Conservation (phyloP, 2,888 invertebrate genomes). For the Pachliopta kotzebuea region DNA sequence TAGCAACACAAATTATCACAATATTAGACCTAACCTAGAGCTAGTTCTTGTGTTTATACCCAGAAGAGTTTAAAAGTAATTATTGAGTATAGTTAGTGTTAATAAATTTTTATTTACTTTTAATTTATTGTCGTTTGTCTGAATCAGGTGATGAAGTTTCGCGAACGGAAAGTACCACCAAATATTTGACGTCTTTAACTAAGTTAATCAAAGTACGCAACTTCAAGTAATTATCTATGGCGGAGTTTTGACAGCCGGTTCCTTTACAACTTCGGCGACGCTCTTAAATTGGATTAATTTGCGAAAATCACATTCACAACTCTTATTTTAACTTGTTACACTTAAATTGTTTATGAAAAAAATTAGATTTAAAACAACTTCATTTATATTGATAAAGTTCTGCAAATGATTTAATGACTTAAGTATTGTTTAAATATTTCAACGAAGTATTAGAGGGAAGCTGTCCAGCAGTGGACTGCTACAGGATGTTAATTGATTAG, state of each 20-base stretch:
- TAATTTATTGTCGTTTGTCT: background rate
- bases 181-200: slow-evolving; percentile 19
- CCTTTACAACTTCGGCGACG: slow-evolving; percentile 13
- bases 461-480: too few species aligned
- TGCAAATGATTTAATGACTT: too few species aligned
- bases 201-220: slow-evolving; percentile 12
- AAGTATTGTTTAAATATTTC: too few species aligned
- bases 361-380: background rate
- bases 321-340: background rate
- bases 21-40: too few species aligned
- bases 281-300: slow-evolving; percentile 22
- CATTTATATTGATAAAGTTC: too few species aligned
- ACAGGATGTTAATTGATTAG: too few species aligned
- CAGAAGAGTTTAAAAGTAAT: too few species aligned
- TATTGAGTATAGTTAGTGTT: background rate
- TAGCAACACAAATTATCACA: too few species aligned
- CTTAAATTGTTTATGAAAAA: background rate
- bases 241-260: slow-evolving; percentile 25
- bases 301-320: slow-evolving; percentile 22
- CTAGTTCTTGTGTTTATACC: too few species aligned
- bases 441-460: too few species aligned
- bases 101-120: background rate
- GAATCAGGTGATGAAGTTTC: slow-evolving; percentile 11
- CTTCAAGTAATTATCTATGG: slow-evolving; percentile 23
- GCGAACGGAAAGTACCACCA: slow-evolving; percentile 17